Conservation (phyloP, 2,113 vertebrate genomes). For the Poeciliopsis prolifica region DNA sequence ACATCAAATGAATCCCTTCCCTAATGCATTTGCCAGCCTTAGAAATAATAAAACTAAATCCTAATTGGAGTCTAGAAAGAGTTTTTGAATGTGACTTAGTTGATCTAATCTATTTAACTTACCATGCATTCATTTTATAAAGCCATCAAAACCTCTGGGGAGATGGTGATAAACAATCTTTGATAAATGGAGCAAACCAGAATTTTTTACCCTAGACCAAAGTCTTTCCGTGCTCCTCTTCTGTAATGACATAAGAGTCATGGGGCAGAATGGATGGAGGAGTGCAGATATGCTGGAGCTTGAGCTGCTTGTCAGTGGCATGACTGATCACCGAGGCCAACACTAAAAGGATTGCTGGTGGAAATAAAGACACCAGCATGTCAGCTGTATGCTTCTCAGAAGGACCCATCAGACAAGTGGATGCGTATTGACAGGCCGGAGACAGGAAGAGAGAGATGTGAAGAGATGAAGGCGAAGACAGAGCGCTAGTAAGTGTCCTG, state of each 20-base stretch:
- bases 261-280: constrained; percentile 56
- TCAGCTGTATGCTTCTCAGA: constrained; percentile 91
- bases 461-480: constrained; percentile 78
- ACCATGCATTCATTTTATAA: constrained; percentile 15
- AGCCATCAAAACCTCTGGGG: constrained; percentile 9
- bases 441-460: constrained; percentile 79
- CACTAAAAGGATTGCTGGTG: constrained; percentile 87
- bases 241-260: constrained; percentile 62
- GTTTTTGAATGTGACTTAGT: not conserved
- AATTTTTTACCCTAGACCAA: constrained; percentile 37
- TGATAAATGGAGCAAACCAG: constrained; percentile 44
- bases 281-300: constrained; percentile 65
- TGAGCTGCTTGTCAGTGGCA: constrained; percentile 73
- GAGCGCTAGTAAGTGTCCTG: constrained; percentile 80
- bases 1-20: too few relatives aligned
- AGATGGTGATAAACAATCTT: constrained; percentile 33
- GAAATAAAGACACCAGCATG: constrained; percentile 92
- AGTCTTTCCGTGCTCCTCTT: constrained; percentile 28
- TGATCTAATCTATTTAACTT: not conserved
- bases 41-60: not conserved
- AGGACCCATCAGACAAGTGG: constrained; percentile 90
- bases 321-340: constrained; percentile 80
- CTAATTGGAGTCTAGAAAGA: not conserved
- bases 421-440: constrained; percentile 92
- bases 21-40: not conserved